Base-by-base conservation (phyloP, 1,140 invertebrate species). In the Drosophila pruinosa region DNA sequence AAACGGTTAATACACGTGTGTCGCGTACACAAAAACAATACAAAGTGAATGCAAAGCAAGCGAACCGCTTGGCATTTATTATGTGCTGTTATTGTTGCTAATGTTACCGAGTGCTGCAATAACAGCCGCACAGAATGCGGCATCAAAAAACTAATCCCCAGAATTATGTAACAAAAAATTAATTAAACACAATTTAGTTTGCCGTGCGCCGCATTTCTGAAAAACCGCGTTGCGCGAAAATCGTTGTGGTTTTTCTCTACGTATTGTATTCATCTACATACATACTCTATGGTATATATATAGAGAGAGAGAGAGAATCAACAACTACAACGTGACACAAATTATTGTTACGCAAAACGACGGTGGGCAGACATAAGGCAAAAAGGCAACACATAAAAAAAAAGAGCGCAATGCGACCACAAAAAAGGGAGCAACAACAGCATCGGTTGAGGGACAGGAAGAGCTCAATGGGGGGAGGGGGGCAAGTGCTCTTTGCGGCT, bases 141-240 rank as follows among this genome's bases (percentile, higher is more conserved):
- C 68, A 71, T 70, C 26, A 28, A 50, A 54, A 59, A 74, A 70
- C 75, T 86, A 75, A 83, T 86, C 77, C 65, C 47, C 39, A 75
- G 81, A 80, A 85, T 85, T 85, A 86, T 81, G 77, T 77, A 85
- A 81, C 81, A 85, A 85, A 85, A 85, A 86, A 85, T 85, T 85
- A 85, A 85, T 85, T 85, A 85, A 86, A 85, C 80, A 77, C 81
- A 74, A 76, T 85, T 85, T 85, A 74, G 81, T 80, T 85, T 80
- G 34, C 36, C 31, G 52, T 36, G 19, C 43, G 56, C 75, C 10
- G 45, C 12, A 28, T 28, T 83, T 72, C 53, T 59, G 59, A 85
- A 85, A 75, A 74, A 67, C 68, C 64, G 61, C 81, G 81, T 80
- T 85, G 76, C 69, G 80, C 80, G 77, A 86, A 77, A 85, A 85